Conservation (phyloP, 1,140 invertebrate genomes). For the Himalopsyche phryganea region DNA sequence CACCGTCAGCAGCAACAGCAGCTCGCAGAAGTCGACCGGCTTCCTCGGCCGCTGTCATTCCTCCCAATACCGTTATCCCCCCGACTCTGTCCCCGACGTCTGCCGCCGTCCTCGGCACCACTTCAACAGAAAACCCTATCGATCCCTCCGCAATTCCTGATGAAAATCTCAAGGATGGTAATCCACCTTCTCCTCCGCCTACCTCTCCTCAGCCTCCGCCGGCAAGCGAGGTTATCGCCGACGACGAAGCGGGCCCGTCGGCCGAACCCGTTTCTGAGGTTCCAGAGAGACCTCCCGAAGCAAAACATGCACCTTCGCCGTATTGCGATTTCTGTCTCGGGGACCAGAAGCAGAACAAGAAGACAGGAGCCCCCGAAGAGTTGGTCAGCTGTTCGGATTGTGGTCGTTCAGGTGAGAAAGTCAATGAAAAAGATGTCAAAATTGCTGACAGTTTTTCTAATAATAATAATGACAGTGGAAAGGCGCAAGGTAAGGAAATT, state of each 20-base stretch:
- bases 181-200: slow-evolving; percentile 32
- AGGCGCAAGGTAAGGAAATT: too few relatives aligned
- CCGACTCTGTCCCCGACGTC: slow-evolving; percentile 17
- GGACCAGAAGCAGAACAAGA: slow-evolving; percentile 92
- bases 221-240: too few relatives aligned
- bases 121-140: slow-evolving; percentile 34
- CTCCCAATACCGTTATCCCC: neutral
- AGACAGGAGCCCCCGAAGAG: slow-evolving; percentile 92
- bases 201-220: too few relatives aligned
- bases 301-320: slow-evolving; percentile 62
- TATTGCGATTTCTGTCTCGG: slow-evolving; percentile 99
- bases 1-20: neutral
- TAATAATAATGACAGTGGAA: too few relatives aligned
- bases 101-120: slow-evolving; percentile 3
- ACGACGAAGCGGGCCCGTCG: too few relatives aligned
- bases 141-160: slow-evolving; percentile 17
- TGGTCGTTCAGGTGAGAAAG: slow-evolving; percentile 86
- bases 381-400: slow-evolving; percentile 98
- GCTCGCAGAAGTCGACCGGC: neutral
- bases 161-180: slow-evolving; percentile 14
- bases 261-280: too few relatives aligned
- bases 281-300: too few relatives aligned
- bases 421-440: slow-evolving; percentile 38
- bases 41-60: neutral
- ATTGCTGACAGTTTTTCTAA: slow-evolving; percentile 40